A percentile compares a stretch with the other conserved stretches of the same genome.
These are phyloP conservation scores for Platynereis dumerilii DNA, from an alignment of 2,888 invertebrate genomes.

Conservation along the genomic window DNA sequence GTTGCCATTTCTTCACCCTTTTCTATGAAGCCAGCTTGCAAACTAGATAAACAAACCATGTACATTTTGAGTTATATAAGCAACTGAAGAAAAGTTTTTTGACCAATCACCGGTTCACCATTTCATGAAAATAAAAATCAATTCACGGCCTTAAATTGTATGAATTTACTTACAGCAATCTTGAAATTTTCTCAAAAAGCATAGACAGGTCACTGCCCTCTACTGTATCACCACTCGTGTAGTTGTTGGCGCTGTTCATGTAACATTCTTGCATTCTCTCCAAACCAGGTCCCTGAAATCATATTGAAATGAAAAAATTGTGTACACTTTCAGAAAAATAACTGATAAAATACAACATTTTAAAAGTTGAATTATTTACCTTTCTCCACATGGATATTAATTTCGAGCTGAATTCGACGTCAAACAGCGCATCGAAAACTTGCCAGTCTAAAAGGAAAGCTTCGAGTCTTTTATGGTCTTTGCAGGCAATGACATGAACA, in stretches of 20 bases:
- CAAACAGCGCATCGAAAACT: slow-evolving; percentile 31
- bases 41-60: slow-evolving; percentile 36
- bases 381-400: slow-evolving; percentile 26
- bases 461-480: slow-evolving; percentile 25
- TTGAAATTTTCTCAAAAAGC: neutral
- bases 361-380: slow-evolving; percentile 9
- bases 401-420: slow-evolving; percentile 23
- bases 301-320: no score
- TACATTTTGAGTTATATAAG: no score
- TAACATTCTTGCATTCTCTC: slow-evolving; percentile 17
- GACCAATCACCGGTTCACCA: no score
- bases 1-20: slow-evolving; percentile 53
- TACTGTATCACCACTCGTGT: neutral
- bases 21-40: slow-evolving; percentile 56
- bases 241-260: slow-evolving; percentile 13
- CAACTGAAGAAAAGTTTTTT: no score
- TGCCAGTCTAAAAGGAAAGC: slow-evolving; percentile 32
- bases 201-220: neutral
- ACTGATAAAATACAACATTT: no score
- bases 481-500: slow-evolving; percentile 28
- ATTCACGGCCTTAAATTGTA: no score
- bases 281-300: slow-evolving; percentile 21
- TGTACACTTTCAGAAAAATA: no score
- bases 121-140: no score
- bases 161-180: no score